phyloP scores from a whole-genome alignment of 1,140 invertebrate species.

The Batillaria attramentaria region DNA sequence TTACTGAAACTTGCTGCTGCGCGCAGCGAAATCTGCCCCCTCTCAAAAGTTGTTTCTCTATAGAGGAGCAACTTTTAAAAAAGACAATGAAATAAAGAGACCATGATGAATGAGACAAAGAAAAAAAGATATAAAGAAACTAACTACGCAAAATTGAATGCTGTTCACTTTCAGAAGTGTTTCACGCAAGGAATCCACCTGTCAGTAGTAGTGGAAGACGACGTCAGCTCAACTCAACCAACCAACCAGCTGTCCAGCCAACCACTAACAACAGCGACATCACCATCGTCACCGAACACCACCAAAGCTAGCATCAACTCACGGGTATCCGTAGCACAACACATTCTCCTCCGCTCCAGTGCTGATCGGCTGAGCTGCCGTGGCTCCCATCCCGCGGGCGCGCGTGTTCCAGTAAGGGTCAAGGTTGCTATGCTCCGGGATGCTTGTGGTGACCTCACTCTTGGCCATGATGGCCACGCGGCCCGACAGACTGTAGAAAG shows the following conservation, averaged over 20 bases:
- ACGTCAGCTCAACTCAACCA: no score
- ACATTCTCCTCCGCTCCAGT: slow-evolving; percentile 54
- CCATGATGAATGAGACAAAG: no score
- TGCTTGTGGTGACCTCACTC: slow-evolving; percentile 41
- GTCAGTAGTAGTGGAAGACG: no score
- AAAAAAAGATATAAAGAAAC: no score
- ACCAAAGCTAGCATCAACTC: neutral
- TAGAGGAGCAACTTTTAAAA: no score
- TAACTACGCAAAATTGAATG: no score
- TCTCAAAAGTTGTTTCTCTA: no score
- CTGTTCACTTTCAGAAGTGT: no score
- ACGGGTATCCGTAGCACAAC: slow-evolving; percentile 39
- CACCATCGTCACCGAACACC: neutral
- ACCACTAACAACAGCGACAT: neutral
- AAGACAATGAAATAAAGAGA: no score
- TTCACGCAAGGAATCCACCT: no score
- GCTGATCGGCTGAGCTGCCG: slow-evolving; percentile 38
- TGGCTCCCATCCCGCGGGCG: slow-evolving; percentile 50
- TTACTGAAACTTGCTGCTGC: no score
- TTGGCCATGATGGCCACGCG: slow-evolving; percentile 52
- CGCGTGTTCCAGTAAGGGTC: slow-evolving; percentile 32
- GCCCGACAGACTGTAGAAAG: slow-evolving; percentile 51
- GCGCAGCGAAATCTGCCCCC: no score
- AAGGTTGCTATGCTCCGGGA: slow-evolving; percentile 52
- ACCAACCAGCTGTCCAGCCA: neutral